A percentile compares a stretch with the other conserved stretches of the same genome.
These are phyloP conservation scores for Drosophila paucipuncta DNA, from an alignment of 2,888 invertebrate genomes.

Conservation along the genomic window DNA sequence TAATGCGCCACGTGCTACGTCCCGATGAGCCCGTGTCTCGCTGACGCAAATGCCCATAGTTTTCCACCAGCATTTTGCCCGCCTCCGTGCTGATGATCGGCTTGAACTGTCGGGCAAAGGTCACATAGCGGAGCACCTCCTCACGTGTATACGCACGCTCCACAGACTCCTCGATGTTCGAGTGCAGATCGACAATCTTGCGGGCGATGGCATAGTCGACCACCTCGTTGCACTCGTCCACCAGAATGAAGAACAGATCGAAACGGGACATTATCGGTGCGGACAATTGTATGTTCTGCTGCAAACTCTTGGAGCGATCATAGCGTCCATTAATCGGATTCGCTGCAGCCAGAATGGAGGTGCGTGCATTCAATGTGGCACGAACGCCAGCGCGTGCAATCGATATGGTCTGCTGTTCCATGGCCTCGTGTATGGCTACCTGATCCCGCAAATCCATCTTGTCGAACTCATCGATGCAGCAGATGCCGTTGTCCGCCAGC, in stretches of 20 bases:
- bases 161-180: conserved; percentile 92
- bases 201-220: conserved; percentile 98
- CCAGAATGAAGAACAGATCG: conserved; percentile 98
- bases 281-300: conserved; percentile 96
- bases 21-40: conserved; percentile 90
- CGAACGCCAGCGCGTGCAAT: conserved; percentile 99
- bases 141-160: conserved; percentile 94
- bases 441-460: conserved; percentile 99
- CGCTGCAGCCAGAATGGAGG: conserved; percentile 98
- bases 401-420: conserved; percentile 99
- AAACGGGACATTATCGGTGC: conserved; percentile 99
- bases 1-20: conserved; percentile 96
- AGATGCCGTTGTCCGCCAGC: conserved; percentile 99
- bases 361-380: conserved; percentile 98
- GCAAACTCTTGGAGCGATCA: conserved; percentile 96
- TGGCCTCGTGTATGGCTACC: conserved; percentile 99
- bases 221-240: conserved; percentile 98
- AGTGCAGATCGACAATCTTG: conserved; percentile 97
- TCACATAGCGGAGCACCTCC: conserved; percentile 97
- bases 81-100: conserved; percentile 94
- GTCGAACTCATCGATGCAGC: conserved; percentile 99
- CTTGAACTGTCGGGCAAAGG: conserved; percentile 97
- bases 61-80: conserved; percentile 92
- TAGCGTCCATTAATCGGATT: conserved; percentile 99
- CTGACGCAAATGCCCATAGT: conserved; percentile 94